A percentile compares a stretch with the other conserved stretches of the same genome.
These are phyloP conservation scores for Teleogryllus oceanicus DNA, from an alignment of 2,888 invertebrate genomes.

Conservation along the genomic window DNA sequence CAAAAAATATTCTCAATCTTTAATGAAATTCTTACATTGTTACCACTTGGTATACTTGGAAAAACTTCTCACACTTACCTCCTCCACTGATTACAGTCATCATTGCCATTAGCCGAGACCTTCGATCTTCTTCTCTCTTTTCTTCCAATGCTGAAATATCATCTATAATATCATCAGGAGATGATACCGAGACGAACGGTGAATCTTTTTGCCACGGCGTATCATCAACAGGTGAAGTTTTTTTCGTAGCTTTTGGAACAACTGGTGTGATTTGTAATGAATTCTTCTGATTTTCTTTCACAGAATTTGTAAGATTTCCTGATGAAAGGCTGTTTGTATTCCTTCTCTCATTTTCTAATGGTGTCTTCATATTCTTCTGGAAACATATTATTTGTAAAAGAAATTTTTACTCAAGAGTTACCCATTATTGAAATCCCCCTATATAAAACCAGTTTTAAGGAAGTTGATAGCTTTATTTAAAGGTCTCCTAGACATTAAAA, in stretches of 20 bases:
- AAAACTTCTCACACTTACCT: neutral
- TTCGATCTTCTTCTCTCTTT: neutral
- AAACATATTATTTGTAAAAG: neutral
- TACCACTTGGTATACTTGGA: neutral
- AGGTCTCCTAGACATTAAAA: too few relatives aligned
- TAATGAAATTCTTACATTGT: too few relatives aligned
- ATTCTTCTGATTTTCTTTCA: too few relatives aligned
- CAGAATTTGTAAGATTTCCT: too few relatives aligned
- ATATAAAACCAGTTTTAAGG: too few relatives aligned
- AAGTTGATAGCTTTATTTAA: too few relatives aligned
- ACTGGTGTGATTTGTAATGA: too few relatives aligned
- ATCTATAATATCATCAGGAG: constrained; percentile 10
- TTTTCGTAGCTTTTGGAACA: too few relatives aligned
- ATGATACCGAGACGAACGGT: neutral
- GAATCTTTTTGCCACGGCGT: neutral
- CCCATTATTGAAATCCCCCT: too few relatives aligned
- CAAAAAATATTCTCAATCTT: neutral
- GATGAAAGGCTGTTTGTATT: too few relatives aligned
- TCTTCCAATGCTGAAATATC: neutral
- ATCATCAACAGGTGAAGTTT: neutral
- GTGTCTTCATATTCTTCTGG: neutral
- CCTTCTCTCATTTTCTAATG: too few relatives aligned
- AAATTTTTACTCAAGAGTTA: neutral
- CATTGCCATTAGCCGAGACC: neutral
- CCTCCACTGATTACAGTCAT: neutral